These are phyloP conservation scores for Cliona cf. orientalis DNA, from an alignment of 37 sponge, comb jelly and placozoan species.

Conservation along the genomic window DNA sequence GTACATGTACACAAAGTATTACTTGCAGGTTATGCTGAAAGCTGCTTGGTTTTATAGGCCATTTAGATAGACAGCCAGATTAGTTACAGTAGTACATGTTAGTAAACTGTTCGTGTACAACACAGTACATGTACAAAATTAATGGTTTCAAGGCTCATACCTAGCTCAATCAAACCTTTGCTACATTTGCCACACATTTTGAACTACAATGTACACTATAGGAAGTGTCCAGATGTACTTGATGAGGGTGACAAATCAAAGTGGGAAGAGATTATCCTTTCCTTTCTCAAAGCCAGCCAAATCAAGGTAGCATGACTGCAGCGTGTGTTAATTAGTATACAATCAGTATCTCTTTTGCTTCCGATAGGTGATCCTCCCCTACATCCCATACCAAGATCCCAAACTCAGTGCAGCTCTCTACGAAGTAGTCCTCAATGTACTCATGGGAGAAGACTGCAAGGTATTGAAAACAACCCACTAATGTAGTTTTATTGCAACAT, in stretches of 20 bases:
- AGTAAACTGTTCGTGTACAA: too few species aligned
- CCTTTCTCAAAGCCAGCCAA: slow-evolving; percentile 62
- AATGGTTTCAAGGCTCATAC: too few species aligned
- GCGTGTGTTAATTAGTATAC: neutral
- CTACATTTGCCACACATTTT: too few species aligned
- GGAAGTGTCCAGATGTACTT: slow-evolving; percentile 59
- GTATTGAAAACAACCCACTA: too few species aligned
- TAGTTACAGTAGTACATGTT: too few species aligned
- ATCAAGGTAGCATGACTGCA: slow-evolving; percentile 30
- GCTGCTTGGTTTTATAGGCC: too few species aligned
- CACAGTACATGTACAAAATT: too few species aligned
- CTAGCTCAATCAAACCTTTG: too few species aligned
- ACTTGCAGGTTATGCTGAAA: too few species aligned
- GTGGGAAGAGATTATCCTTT: slow-evolving; percentile 71
- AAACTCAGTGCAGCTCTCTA: slow-evolving; percentile 68
- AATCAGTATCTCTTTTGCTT: neutral
- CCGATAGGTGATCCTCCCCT: slow-evolving; percentile 64
- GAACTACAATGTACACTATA: neutral
- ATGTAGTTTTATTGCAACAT: neutral
- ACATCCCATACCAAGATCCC: slow-evolving; percentile 69
- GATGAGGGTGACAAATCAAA: slow-evolving; percentile 13
- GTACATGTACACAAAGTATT: too few species aligned
- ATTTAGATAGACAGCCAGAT: too few species aligned
- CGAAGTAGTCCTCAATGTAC: slow-evolving; percentile 76
- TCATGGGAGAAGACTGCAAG: slow-evolving; percentile 58